Evolutionary conservation across 2,888 invertebrate genomes (phyloP), one percentile per base, ranked within the genome.

Genomic region (Caenorhabditis angaria): DNA sequence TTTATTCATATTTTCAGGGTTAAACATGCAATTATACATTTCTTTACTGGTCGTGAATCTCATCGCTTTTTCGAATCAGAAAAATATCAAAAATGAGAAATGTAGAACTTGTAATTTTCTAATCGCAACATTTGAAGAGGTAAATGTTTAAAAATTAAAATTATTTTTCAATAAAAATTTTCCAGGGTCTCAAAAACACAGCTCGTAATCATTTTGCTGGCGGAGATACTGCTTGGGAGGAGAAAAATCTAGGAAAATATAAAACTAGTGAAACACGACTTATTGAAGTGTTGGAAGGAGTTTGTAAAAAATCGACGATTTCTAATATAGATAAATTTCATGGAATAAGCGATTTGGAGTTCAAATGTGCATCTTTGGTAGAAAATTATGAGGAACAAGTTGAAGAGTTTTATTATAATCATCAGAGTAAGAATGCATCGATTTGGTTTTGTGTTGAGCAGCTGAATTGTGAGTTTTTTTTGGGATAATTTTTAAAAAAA

Each of bases 171-270:
- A n/a, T 12, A 53, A n/a, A n/a, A n/a, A n/a, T n/a, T n/a, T 87
- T 88, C 55, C 81, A 92, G 91, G 94, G 94, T 1, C 89, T 95
- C 77, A 92, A 93, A 74, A 91, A 91, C 79, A 95, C 95, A 0
- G 90, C 92, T n/a, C 91, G 93, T 82, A 93, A 93, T 14, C 94
- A 94, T 88, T 94, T 93, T 89, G 95, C 94, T 83, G 95, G 95
- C 3, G 95, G 95, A 0, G 95, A 95, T 88, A 92, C 94, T 0
- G 94, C 93, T 5, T 95, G 95, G 94, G 95, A 95, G 88, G 94
- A 94, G 88, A 92, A 94, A 85, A 87, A 94, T 82, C 89, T 94
- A 61, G 92, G 92, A 60, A 91, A 92, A 1, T 95, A 95, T 88
- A 91, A 92, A 75, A 92, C 91, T 12, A 90, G 95, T 88, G 96